These are phyloP conservation scores for Nettapus auritus DNA, from an alignment of 2,113 vertebrate genomes.

Conservation along the genomic window DNA sequence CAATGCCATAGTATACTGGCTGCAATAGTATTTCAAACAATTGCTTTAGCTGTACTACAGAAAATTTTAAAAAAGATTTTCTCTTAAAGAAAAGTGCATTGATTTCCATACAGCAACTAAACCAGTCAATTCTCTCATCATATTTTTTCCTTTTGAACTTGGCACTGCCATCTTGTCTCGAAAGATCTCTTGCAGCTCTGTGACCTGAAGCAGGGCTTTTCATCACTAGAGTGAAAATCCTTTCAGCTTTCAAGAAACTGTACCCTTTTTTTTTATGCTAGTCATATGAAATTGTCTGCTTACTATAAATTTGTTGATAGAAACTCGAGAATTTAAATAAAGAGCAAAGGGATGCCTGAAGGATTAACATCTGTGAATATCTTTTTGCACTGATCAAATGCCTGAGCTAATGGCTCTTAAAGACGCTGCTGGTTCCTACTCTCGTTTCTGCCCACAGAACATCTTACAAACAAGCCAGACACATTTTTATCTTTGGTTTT, in stretches of 20 bases:
- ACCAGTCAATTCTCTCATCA: not conserved
- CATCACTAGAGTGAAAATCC: not conserved
- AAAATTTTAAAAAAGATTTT: not conserved
- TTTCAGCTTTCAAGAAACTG: not conserved
- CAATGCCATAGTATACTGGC: not conserved
- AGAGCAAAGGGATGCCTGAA: not conserved
- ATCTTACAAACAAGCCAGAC: not conserved
- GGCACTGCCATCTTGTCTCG: not conserved
- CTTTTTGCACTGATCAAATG: not conserved
- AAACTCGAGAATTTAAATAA: not conserved
- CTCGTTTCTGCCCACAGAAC: not conserved
- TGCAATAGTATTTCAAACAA: not conserved
- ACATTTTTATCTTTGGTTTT: not conserved
- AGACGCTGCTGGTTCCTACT: not conserved
- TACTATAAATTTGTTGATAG: not conserved
- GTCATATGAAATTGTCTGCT: not conserved
- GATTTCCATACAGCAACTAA: not conserved
- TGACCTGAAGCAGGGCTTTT: not conserved
- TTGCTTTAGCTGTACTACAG: not conserved
- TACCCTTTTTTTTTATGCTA: not conserved
- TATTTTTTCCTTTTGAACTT: not conserved
- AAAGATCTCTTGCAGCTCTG: not conserved
- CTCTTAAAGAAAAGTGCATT: not conserved
- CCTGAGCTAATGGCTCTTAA: not conserved
- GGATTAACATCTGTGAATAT: not conserved